These are phyloP conservation scores for Lates japonicus DNA, from an alignment of 2,797 vertebrate genomes.

Conservation along the genomic window DNA sequence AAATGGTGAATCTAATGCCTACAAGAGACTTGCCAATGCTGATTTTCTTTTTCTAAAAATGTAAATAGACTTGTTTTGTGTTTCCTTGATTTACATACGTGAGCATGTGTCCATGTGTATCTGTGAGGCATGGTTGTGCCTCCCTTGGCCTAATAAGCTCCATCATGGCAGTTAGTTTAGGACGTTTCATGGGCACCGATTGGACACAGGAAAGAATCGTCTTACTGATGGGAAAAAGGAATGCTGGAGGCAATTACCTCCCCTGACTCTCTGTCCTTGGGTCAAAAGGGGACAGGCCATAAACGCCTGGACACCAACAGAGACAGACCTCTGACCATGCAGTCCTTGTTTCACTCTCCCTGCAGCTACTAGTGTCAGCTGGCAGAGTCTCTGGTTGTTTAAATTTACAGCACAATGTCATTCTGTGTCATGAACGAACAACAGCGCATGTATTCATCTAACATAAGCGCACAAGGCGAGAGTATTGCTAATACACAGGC, in stretches of 20 bases:
- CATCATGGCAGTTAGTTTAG: slow-evolving; percentile 35
- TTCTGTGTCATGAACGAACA: slow-evolving; percentile 59
- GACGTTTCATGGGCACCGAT: slow-evolving; percentile 30
- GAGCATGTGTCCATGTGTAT: neutral
- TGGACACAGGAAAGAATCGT: slow-evolving; percentile 53
- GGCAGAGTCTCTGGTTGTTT: slow-evolving; percentile 68
- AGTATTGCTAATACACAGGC: slow-evolving; percentile 5
- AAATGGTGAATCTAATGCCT: slow-evolving; percentile 15
- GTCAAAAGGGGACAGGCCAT: slow-evolving; percentile 76
- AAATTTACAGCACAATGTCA: slow-evolving; percentile 76
- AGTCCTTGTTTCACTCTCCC: slow-evolving; percentile 75
- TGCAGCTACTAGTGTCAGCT: slow-evolving; percentile 64
- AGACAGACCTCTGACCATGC: slow-evolving; percentile 78
- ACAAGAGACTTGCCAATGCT: slow-evolving; percentile 11
- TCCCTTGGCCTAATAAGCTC: slow-evolving; percentile 1
- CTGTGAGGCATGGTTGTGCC: neutral
- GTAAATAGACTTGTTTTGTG: neutral
- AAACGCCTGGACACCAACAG: slow-evolving; percentile 81
- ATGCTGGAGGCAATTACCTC: slow-evolving; percentile 71
- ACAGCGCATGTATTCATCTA: slow-evolving; percentile 72
- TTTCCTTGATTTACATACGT: neutral
- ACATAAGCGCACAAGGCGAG: slow-evolving; percentile 24
- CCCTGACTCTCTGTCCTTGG: slow-evolving; percentile 54
- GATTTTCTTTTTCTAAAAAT: neutral
- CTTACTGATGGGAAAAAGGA: slow-evolving; percentile 67